phyloP scores from a whole-genome alignment of 2,113 vertebrate species.

The Saguinus imperator region DNA sequence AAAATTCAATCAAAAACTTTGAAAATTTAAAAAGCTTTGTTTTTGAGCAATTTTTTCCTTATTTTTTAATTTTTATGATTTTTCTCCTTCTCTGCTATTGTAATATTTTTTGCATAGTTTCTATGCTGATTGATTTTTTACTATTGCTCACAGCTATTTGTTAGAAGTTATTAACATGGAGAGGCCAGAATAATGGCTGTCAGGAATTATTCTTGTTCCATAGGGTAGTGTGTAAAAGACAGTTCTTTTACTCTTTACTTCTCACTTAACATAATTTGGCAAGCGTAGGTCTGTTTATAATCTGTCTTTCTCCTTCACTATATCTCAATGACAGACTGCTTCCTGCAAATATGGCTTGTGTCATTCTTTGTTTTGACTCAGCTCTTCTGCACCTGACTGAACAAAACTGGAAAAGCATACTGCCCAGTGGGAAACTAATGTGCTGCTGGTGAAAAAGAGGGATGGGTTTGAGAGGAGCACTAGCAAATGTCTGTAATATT shows the following conservation, averaged over 20 bases:
- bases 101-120: background rate
- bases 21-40: background rate
- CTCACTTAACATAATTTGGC: background rate
- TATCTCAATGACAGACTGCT: background rate
- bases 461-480: background rate
- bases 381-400: background rate
- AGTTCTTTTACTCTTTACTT: background rate
- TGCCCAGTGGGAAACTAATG: background rate
- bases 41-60: background rate
- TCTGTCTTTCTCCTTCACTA: background rate
- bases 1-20: background rate
- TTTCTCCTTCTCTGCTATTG: background rate
- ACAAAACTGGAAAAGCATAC: background rate
- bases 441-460: background rate
- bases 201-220: background rate
- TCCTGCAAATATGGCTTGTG: background rate
- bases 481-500: background rate
- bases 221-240: background rate
- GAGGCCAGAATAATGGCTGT: background rate
- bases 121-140: background rate
- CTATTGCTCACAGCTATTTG: background rate
- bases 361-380: background rate
- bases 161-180: background rate
- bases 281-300: background rate
- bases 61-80: background rate